These are phyloP conservation scores for Dasyprocta punctata DNA, from an alignment of 2,113 vertebrate genomes.

Conservation along the genomic window DNA sequence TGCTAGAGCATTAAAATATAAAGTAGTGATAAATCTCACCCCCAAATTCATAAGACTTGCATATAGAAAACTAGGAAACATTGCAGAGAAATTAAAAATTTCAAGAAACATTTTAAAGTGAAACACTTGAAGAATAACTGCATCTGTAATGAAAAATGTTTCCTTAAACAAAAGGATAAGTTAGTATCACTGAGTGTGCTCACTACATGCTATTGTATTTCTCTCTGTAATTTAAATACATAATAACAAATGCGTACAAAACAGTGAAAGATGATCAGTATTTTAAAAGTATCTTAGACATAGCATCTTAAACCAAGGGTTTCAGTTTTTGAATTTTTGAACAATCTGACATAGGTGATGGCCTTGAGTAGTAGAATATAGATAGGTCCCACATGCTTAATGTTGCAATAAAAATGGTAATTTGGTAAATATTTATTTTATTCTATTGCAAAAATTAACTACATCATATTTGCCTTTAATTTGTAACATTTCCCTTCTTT, in stretches of 20 bases:
- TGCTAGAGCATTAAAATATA: neutral
- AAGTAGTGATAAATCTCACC: neutral
- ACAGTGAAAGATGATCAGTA: neutral
- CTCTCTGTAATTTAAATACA: neutral
- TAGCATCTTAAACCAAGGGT: neutral
- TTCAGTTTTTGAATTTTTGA: neutral
- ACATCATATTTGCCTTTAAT: neutral
- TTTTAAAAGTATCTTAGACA: neutral
- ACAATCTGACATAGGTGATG: neutral
- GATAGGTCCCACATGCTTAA: neutral
- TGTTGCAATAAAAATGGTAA: neutral
- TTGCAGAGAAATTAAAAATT: neutral
- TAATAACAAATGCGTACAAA: neutral
- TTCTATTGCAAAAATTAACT: neutral
- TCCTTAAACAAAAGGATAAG: neutral
- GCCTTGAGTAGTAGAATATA: neutral
- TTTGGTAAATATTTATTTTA: neutral
- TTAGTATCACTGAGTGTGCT: neutral
- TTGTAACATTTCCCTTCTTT: neutral
- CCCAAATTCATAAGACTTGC: neutral
- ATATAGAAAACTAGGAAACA: neutral
- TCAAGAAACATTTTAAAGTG: neutral
- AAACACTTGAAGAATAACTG: neutral
- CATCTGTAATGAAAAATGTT: neutral
- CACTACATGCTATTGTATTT: neutral